Conservation (phyloP, 2,888 invertebrate species). For the Thalpophila matura region DNA sequence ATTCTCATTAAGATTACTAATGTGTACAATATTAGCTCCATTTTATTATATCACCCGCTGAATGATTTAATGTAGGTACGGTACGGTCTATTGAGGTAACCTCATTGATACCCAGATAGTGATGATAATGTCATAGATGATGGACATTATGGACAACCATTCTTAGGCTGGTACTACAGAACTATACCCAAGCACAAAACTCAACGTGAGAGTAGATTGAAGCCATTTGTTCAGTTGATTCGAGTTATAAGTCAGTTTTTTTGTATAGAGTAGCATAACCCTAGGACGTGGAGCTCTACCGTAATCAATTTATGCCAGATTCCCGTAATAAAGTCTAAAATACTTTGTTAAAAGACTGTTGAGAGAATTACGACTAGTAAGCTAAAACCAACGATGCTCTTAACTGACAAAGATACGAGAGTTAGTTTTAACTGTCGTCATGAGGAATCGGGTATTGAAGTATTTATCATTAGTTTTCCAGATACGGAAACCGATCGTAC, state of each 20-base stretch:
- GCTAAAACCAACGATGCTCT: too few relatives aligned
- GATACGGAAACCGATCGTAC: conserved; percentile 27
- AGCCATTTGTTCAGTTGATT: too few relatives aligned
- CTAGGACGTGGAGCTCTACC: too few relatives aligned
- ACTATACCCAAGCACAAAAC: too few relatives aligned
- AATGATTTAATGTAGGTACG: conserved; percentile 16
- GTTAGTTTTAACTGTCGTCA: conserved; percentile 10
- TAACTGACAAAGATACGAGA: not conserved
- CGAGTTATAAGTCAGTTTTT: too few relatives aligned
- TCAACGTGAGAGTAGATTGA: too few relatives aligned
- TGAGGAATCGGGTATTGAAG: conserved; percentile 31
- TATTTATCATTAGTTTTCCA: conserved; percentile 44
- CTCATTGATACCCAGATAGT: not conserved
- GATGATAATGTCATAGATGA: conserved; percentile 1
- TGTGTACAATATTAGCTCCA: not conserved
- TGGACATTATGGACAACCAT: not conserved
- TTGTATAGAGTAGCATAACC: too few relatives aligned
- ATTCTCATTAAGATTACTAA: conserved; percentile 10
- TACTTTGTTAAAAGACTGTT: too few relatives aligned
- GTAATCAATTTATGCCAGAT: too few relatives aligned
- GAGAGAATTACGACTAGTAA: too few relatives aligned
- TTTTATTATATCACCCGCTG: conserved; percentile 22
- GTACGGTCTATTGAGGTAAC: not conserved
- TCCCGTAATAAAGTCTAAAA: too few relatives aligned
- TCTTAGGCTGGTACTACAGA: too few relatives aligned